phyloP scores from a whole-genome alignment of 2,888 invertebrate genomes.

The Caenorhabditis sp. region DNA sequence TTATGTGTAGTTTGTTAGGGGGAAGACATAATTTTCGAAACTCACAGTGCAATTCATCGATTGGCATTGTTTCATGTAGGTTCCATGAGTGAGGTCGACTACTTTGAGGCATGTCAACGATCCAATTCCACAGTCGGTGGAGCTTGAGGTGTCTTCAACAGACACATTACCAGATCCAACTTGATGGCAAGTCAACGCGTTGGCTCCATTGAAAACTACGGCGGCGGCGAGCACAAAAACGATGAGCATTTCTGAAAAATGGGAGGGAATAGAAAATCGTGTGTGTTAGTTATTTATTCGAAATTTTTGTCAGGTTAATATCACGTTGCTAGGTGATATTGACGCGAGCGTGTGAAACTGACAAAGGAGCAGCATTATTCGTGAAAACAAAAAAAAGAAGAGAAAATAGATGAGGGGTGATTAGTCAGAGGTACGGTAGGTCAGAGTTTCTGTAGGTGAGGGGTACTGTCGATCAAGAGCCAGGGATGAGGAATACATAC shows the following conservation, averaged over 20 bases:
- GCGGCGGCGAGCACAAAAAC: conserved; percentile 7
- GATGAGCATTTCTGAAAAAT: not conserved
- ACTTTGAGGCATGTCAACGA: conserved; percentile 35
- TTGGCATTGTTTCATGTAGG: conserved; percentile 45
- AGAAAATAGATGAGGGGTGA: no score
- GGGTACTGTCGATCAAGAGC: no score
- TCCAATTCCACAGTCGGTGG: conserved; percentile 25
- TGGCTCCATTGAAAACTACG: not conserved
- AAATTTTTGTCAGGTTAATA: no score
- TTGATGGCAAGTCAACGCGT: conserved; percentile 27
- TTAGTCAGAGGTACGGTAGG: no score
- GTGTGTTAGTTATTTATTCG: no score
- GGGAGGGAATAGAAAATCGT: not conserved
- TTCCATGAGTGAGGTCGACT: conserved; percentile 34
- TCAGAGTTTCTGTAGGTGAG: no score
- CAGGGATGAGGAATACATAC: no score
- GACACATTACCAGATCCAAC: conserved; percentile 33
- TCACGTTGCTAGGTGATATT: no score
- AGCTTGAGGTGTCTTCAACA: conserved; percentile 18
- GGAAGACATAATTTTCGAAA: no score
- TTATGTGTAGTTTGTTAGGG: not conserved
- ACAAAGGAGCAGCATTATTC: no score
- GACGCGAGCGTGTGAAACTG: no score
- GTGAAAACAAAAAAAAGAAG: no score
- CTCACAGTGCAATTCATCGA: conserved; percentile 40